Base-by-base conservation (phyloP, 2,888 invertebrate genomes). In the Rhagonycha fulva region DNA sequence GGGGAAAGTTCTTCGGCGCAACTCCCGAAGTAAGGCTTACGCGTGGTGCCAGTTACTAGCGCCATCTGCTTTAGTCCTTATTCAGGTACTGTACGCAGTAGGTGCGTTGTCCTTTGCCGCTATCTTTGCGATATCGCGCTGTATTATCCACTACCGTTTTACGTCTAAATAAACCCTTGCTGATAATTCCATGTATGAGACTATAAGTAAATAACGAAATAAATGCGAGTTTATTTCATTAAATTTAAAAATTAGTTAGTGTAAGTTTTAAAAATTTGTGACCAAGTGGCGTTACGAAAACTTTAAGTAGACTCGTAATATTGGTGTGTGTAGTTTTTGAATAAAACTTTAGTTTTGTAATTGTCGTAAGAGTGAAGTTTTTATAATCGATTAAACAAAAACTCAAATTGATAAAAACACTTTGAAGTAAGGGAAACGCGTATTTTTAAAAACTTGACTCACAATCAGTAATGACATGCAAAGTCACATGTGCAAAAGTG, bases 31-130 rank as follows among this genome's bases (percentile, higher is more conserved):
- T 78, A 78, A 62, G 77, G 61, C 74, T 71, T 78, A 81, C 82
- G 83, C 84, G 81, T 83, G 84, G 81, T 82, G 82, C 82, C 80
- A 79, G 78, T 74, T 75, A 74, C 73, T 82, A 83, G 83, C 84
- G 84, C 84, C 84, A 81, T 84, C 84, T 84, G 80, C 74, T 76
- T 75, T 81, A 84, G 84, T 84, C 83, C 81, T 82, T 75, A 79
- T 75, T 79, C 80, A 78, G 82, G 78, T 80, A 75, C 75, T 79
- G 79, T 77, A 79, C 81, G 82, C 81, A 79, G 80, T 81, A 83
- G 83, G 82, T 79, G 84, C 80, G 81, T 80, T 80, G 77, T 80
- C 78, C 76, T 80, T 75, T 66, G 26, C 63, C 79, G 81, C 73
- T 71, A 74, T 76, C 73, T 73, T 76, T 74, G 71, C 70, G 76